Percentiles rank a stretch among this genome's conserved stretches.
Conservation (phyloP, 2,113 vertebrate genomes). For the Myiozetetes cayanensis region DNA sequence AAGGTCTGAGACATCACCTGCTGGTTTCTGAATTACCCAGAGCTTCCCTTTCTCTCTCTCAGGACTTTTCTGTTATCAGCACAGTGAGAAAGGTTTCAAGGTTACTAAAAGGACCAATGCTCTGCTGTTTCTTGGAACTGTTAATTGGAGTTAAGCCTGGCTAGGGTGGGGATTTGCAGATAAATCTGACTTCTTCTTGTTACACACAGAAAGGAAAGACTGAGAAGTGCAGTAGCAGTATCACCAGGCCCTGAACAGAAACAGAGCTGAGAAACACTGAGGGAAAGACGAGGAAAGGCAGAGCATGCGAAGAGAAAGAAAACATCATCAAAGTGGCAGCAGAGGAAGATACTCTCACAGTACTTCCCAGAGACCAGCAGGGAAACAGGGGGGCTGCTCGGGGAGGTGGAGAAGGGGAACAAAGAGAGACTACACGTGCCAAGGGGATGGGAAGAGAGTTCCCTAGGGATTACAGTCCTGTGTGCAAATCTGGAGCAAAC, state of each 20-base stretch:
- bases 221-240: not conserved
- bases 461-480: not conserved
- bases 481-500: not conserved
- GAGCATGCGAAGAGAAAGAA: fast-evolving
- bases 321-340: not conserved
- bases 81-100: not conserved
- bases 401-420: not conserved
- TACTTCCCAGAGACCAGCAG: not conserved
- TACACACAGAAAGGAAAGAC: not conserved
- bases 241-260: not conserved
- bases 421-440: fast-evolving
- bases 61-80: not conserved
- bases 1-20: slow-evolving; percentile 12
- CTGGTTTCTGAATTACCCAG: slow-evolving; percentile 12
- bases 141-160: not conserved
- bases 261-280: not conserved
- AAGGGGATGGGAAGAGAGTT: not conserved
- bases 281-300: not conserved
- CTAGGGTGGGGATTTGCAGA: not conserved
- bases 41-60: not conserved
- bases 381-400: not conserved
- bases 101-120: not conserved
- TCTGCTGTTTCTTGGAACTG: not conserved
- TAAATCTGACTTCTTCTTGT: not conserved
- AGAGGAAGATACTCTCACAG: not conserved